These are phyloP conservation scores for Drosophila arizonae DNA, from an alignment of 1,140 invertebrate genomes.

Conservation along the genomic window DNA sequence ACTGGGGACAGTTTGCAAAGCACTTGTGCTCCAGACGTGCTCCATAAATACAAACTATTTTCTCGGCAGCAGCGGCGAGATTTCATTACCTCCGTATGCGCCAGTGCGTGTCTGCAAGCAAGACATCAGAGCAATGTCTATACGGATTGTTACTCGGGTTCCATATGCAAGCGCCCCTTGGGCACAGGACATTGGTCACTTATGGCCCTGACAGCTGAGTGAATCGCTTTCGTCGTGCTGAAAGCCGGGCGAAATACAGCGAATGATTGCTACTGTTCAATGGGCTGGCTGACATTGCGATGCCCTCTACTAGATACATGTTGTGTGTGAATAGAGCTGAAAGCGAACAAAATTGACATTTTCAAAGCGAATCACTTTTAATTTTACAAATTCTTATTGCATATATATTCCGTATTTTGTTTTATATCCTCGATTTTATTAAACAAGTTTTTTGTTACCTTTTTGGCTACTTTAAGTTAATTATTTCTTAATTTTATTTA, in stretches of 20 bases:
- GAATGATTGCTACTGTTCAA: not conserved
- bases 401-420: too few relatives aligned
- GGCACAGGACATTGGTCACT: conserved; percentile 25
- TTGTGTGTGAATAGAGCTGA: not conserved
- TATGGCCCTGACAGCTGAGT: conserved; percentile 43
- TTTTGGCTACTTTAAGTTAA: too few relatives aligned
- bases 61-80: conserved; percentile 20
- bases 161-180: too few relatives aligned
- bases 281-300: conserved; percentile 13
- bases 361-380: not conserved
- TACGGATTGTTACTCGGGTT: not conserved
- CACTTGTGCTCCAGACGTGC: conserved; percentile 56
- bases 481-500: too few relatives aligned
- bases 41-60: conserved; percentile 62
- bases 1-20: conserved; percentile 33
- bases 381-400: too few relatives aligned
- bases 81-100: conserved; percentile 25
- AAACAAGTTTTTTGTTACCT: too few relatives aligned
- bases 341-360: conserved; percentile 6
- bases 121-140: conserved; percentile 27
- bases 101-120: conserved; percentile 9
- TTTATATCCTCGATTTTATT: too few relatives aligned
- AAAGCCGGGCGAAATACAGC: not conserved
- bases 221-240: conserved; percentile 24
- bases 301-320: conserved; percentile 7